A percentile compares a stretch with the other conserved stretches of the same genome.
These are phyloP conservation scores for Eclectus roratus DNA, from an alignment of 2,113 vertebrate genomes.

Conservation along the genomic window DNA sequence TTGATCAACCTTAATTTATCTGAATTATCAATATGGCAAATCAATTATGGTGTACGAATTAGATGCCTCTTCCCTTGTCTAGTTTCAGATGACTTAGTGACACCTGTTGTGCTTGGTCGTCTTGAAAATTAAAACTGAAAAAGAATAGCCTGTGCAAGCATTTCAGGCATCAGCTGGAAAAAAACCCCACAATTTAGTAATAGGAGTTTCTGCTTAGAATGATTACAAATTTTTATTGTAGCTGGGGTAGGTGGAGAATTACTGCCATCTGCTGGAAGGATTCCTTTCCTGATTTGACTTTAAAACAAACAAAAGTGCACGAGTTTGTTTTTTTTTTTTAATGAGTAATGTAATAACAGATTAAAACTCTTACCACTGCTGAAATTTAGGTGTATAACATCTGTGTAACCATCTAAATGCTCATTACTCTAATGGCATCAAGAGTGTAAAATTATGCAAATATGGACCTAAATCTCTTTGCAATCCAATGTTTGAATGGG, in stretches of 20 bases:
- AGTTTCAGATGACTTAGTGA: neutral
- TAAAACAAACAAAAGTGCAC: neutral
- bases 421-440: neutral
- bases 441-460: neutral
- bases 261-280: slow-evolving; percentile 65
- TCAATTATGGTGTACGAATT: neutral
- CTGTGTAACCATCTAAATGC: neutral
- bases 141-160: neutral
- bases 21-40: neutral
- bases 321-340: neutral
- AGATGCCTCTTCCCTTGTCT: neutral
- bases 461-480: neutral
- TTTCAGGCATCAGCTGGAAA: neutral
- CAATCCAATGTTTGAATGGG: neutral
- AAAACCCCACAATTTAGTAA: neutral
- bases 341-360: neutral
- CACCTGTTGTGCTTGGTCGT: neutral
- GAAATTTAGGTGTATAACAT: neutral
- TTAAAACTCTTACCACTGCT: neutral
- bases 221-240: neutral
- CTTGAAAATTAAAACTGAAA: neutral
- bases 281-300: neutral
- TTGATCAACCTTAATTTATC: neutral
- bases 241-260: neutral
- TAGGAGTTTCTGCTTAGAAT: neutral